Evolutionary conservation across 2,113 vertebrate species (phyloP), one percentile per base, ranked within the genome.

Genomic region (Eira barbara): DNA sequence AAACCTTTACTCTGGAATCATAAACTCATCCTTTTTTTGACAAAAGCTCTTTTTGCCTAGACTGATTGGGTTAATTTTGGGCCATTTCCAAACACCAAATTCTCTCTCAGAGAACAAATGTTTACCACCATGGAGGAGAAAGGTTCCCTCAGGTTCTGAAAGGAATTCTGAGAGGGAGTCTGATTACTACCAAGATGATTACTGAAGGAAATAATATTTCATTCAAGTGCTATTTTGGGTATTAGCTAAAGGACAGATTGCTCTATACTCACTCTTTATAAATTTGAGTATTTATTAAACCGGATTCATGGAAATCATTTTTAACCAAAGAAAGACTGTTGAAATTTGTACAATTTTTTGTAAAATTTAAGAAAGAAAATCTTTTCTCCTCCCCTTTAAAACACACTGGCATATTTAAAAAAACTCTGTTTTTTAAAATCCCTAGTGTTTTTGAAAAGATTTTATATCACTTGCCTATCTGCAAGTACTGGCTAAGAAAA

Each of bases 211-310:
- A 49, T 61, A 91, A 59, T 63, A 84, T 27, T 52, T 52, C 25
- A 63, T 89, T 89, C 39, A 65, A 42, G 34, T n/a, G 52, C 8
- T 17, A 63, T 74, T 81, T 79, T 3, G 9, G 27, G 18, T 57
- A n/a, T 89, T 84, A 84, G 31, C 52, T 89, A 52, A 79, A 89
- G 93, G 31, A 92, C 63, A 92, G 55, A 92, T 84, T 94, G 49
- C 42, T 92, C 81, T 79, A 57, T 71, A 85, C 63, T 71, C 87
- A 63, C 36, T 39, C 34, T 27, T 74, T 80, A 2, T 71, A 91
- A 81, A 95, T 76, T 39, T 81, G 6, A 84, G 55, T 57, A 71
- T 47, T 59, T 88, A 31, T 67, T 76, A 52, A 81, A 61, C 8
- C 5, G 63, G 80, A 87, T 63, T 89, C 39, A 36, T 57, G 20